Evolutionary conservation across 2,888 invertebrate genomes (phyloP).

Genomic region (Romanomermis culicivorax): DNA sequence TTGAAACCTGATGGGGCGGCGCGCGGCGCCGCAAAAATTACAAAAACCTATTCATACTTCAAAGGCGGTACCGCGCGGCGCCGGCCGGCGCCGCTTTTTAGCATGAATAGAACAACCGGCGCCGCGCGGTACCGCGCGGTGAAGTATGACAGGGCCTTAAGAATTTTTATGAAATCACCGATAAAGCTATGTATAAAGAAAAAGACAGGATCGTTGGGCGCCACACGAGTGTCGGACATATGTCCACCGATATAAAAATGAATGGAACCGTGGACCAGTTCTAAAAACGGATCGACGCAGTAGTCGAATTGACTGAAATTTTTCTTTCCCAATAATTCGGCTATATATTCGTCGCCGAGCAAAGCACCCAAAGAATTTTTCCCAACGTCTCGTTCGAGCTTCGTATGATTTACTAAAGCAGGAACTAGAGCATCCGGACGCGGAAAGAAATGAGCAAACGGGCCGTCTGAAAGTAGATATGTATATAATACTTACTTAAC

Average conservation of each 20-base stretch:
- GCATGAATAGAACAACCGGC: too few species aligned
- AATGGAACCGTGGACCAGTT: slow-evolving; percentile 18
- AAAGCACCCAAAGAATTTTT: slow-evolving; percentile 1
- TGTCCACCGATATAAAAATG: slow-evolving; percentile 28
- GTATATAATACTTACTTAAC: too few species aligned
- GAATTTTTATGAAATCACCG: not conserved
- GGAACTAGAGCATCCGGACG: not conserved
- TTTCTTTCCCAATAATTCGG: not conserved
- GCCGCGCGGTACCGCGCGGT: too few species aligned
- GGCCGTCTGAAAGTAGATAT: not conserved
- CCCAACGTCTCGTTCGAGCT: slow-evolving; percentile 3
- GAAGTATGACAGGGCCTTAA: too few species aligned
- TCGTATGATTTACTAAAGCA: not conserved
- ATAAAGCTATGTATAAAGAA: slow-evolving; percentile 11
- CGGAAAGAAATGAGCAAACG: not conserved
- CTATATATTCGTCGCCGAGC: not conserved
- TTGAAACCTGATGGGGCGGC: too few species aligned
- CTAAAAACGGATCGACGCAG: slow-evolving; percentile 18
- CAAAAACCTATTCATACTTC: too few species aligned
- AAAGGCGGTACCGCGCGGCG: too few species aligned
- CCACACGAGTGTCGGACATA: slow-evolving; percentile 24
- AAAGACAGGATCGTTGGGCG: slow-evolving; percentile 30
- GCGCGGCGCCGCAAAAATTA: too few species aligned
- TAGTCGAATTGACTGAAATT: slow-evolving; percentile 6
- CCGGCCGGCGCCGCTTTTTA: too few species aligned